Conservation (phyloP, 2,888 invertebrate species). For the Harpalus rufipes region DNA sequence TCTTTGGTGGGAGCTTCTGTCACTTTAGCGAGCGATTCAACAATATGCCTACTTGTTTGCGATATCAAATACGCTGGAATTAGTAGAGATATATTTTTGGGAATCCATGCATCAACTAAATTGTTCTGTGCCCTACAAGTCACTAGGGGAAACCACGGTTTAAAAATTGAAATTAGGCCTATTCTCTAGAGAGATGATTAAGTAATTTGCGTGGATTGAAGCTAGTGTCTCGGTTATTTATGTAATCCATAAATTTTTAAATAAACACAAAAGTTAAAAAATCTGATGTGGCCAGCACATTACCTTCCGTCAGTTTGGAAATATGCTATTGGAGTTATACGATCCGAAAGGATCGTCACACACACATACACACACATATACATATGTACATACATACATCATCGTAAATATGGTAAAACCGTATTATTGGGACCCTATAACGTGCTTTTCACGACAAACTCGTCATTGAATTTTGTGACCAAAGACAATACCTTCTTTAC, state of each 20-base stretch:
- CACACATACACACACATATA: too few species aligned
- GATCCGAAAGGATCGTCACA: too few species aligned
- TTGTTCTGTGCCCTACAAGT: constrained; percentile 1
- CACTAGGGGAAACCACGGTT: neutral
- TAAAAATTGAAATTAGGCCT: constrained; percentile 40
- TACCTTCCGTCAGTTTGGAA: too few species aligned
- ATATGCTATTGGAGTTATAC: too few species aligned
- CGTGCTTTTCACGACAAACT: too few species aligned
- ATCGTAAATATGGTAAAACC: too few species aligned
- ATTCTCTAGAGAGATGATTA: constrained; percentile 7
- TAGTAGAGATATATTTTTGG: neutral
- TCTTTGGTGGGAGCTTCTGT: constrained; percentile 28
- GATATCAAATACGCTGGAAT: neutral
- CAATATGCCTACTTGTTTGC: constrained; percentile 4
- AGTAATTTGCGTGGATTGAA: constrained; percentile 34
- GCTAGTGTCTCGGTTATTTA: constrained; percentile 1
- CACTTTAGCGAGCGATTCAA: constrained; percentile 7
- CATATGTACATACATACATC: too few species aligned
- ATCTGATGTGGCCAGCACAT: too few species aligned
- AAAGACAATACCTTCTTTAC: too few species aligned
- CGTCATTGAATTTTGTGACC: too few species aligned
- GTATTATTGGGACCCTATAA: too few species aligned
- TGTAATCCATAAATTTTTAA: constrained; percentile 1
- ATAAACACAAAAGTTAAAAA: neutral
- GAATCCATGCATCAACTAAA: constrained; percentile 5